Percentiles rank a stretch among this genome's conserved stretches.
Evolutionary conservation across 1,140 invertebrate species (phyloP).

Genomic region (Tetramorium parvispinum): DNA sequence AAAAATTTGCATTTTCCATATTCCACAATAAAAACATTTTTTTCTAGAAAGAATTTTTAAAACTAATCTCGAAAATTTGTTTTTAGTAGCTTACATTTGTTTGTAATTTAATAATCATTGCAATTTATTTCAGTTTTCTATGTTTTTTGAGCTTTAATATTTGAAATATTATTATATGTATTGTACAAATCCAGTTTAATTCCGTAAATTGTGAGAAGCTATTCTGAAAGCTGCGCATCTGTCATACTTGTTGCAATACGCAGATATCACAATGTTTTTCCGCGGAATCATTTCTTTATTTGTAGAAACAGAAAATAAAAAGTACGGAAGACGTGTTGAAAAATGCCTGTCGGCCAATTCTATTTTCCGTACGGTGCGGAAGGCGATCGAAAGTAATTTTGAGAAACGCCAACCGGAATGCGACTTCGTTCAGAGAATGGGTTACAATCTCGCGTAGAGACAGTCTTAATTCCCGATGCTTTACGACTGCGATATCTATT

Average conservation of each 20-base stretch:
- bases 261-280: not conserved
- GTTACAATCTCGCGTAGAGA: not conserved
- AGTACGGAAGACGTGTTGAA: not conserved
- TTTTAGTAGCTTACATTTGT: not conserved
- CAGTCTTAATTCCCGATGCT: constrained; percentile 17
- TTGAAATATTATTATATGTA: not conserved
- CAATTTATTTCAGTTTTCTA: not conserved
- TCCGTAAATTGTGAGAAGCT: not conserved
- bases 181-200: not conserved
- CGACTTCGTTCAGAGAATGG: not conserved
- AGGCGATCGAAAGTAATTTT: not conserved
- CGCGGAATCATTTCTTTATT: not conserved
- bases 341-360: not conserved
- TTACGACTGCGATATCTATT: constrained; percentile 19
- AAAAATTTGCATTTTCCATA: not conserved
- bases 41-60: not conserved
- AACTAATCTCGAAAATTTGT: not conserved
- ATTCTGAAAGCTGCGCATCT: not conserved
- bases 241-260: not conserved
- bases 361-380: not conserved
- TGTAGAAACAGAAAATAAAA: not conserved
- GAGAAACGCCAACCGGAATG: not conserved
- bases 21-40: not conserved
- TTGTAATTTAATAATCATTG: not conserved
- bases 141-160: not conserved